Percentiles rank a stretch among this genome's conserved stretches.
Conservation (phyloP, 2,113 vertebrate species). For the Lepus europaeus region DNA sequence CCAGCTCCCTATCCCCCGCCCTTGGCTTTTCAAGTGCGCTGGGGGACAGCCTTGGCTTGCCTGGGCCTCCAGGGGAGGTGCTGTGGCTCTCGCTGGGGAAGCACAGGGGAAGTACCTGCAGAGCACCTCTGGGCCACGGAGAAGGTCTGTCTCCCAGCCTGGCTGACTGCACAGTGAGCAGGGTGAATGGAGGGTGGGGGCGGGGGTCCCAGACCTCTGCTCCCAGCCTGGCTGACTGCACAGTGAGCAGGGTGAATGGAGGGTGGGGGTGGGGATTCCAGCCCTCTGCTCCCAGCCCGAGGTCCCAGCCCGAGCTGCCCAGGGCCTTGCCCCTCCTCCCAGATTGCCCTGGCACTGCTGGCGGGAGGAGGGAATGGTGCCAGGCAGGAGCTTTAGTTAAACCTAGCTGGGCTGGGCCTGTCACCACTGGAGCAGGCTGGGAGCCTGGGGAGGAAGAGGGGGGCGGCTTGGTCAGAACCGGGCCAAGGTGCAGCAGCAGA, state of each 20-base stretch:
- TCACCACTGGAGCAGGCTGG: not conserved
- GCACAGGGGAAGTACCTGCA: not conserved
- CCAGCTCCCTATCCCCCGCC: not conserved
- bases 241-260: too few relatives aligned
- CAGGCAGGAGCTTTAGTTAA: not conserved
- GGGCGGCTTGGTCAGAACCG: not conserved
- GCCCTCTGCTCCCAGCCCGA: not conserved
- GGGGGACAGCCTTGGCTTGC: constrained; percentile 58
- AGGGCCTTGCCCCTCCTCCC: constrained; percentile 38
- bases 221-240: not conserved
- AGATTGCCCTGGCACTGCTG: not conserved
- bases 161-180: not conserved
- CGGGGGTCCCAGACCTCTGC: constrained; percentile 31
- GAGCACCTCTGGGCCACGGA: not conserved
- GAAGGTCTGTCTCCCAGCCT: not conserved
- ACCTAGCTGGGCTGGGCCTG: not conserved
- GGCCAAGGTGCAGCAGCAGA: not conserved
- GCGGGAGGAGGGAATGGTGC: constrained; percentile 9
- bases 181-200: not conserved
- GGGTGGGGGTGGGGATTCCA: too few relatives aligned
- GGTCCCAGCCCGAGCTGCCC: constrained; percentile 49
- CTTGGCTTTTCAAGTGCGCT: constrained; percentile 9
- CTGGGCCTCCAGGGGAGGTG: not conserved
- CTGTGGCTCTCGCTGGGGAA: constrained; percentile 4
- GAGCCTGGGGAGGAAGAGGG: not conserved